Conservation (phyloP, 2,888 invertebrate genomes). For the Morpho achilles region DNA sequence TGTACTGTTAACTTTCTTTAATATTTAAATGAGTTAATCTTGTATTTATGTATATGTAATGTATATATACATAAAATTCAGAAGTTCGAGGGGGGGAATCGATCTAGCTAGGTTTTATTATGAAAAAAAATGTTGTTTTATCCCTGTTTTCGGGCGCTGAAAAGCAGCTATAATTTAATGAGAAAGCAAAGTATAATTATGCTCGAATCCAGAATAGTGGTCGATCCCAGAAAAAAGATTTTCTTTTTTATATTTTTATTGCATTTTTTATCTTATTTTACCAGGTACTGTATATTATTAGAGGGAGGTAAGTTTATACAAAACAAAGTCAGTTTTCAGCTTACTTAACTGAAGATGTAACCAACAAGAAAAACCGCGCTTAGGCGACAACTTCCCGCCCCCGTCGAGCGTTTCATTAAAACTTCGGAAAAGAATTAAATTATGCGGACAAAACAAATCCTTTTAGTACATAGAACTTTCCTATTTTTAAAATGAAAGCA, state of each 20-base stretch:
- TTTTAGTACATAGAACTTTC: slow-evolving; percentile 8
- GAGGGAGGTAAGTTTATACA: slow-evolving; percentile 2
- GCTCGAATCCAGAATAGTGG: not conserved
- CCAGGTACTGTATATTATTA: not conserved
- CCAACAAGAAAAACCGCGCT: slow-evolving; percentile 23
- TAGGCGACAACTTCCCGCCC: slow-evolving; percentile 16
- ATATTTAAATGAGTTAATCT: too few relatives aligned
- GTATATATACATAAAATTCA: too few relatives aligned
- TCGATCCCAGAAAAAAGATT: not conserved
- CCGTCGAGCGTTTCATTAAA: slow-evolving; percentile 23
- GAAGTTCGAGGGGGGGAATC: too few relatives aligned
- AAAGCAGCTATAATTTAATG: too few relatives aligned
- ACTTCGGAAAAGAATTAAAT: slow-evolving; percentile 23
- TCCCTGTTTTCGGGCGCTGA: too few relatives aligned
- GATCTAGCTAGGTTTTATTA: too few relatives aligned
- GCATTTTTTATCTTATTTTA: not conserved
- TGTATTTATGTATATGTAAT: too few relatives aligned
- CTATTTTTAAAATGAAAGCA: slow-evolving; percentile 1
- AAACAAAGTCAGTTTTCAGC: slow-evolving; percentile 1
- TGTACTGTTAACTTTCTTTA: too few relatives aligned
- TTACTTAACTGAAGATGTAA: slow-evolving; percentile 17
- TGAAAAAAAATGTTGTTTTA: too few relatives aligned
- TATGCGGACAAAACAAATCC: slow-evolving; percentile 19
- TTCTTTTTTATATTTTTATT: not conserved
- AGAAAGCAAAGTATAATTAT: too few relatives aligned